phyloP scores from a whole-genome alignment of 2,797 vertebrate species.

The Hemitrygon akajei region DNA sequence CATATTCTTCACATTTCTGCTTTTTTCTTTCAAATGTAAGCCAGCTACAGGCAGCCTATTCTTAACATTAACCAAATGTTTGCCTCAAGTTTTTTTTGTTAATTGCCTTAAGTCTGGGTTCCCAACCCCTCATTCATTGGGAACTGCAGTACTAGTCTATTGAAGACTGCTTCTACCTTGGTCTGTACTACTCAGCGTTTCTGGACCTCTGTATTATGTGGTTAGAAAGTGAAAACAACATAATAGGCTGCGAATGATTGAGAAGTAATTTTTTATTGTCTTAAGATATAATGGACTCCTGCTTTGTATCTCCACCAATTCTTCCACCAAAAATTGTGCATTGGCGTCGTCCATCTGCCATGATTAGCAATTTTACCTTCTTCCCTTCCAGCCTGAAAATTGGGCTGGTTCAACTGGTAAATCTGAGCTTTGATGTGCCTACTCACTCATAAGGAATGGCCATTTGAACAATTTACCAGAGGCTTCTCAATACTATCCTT shows the following conservation, averaged over 20 bases:
- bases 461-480: neutral
- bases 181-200: neutral
- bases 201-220: neutral
- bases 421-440: neutral
- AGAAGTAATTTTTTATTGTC: neutral
- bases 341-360: neutral
- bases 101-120: neutral
- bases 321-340: neutral
- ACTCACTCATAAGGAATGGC: neutral
- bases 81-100: neutral
- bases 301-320: no score
- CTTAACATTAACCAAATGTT: neutral
- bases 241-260: neutral
- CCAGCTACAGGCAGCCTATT: no score
- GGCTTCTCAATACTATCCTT: neutral
- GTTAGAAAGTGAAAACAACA: neutral
- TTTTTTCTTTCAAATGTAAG: neutral
- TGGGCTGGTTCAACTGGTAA: neutral
- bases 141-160: neutral
- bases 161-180: neutral
- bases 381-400: neutral
- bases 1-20: neutral
- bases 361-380: neutral
- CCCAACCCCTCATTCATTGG: neutral
- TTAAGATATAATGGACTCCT: neutral